Conservation (phyloP, 2,113 vertebrate species). For the Tauraco erythrolophus region DNA sequence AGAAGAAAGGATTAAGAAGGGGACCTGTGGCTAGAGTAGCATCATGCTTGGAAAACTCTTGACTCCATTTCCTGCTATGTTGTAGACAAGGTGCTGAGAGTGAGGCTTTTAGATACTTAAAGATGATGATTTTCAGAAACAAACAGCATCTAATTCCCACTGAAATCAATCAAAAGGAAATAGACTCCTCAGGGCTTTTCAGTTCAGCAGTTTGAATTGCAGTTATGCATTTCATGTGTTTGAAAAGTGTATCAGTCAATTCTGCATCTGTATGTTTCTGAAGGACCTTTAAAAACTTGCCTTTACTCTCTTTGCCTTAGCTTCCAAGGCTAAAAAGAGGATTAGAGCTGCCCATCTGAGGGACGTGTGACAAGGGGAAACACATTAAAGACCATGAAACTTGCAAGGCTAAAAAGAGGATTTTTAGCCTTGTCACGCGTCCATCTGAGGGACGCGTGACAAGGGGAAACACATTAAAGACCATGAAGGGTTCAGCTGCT, state of each 20-base stretch:
- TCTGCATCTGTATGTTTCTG: neutral
- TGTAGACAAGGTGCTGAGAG: neutral
- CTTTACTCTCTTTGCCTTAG: neutral
- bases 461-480: neutral
- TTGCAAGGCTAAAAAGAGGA: neutral
- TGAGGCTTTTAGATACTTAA: neutral
- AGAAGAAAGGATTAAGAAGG: neutral
- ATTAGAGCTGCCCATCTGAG: neutral
- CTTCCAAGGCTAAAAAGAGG: neutral
- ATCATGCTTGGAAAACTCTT: neutral
- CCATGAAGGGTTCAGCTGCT: neutral
- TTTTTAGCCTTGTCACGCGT: too few species aligned
- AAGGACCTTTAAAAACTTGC: neutral
- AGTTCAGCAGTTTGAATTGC: neutral
- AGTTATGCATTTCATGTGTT: neutral
- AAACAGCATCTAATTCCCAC: conserved; percentile 35
- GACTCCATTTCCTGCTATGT: neutral
- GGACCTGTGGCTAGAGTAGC: neutral
- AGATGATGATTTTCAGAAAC: conserved; percentile 1
- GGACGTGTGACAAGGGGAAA: neutral
- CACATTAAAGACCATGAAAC: neutral
- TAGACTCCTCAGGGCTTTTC: neutral
- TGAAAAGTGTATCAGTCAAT: neutral
- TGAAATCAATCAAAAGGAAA: conserved; percentile 40
- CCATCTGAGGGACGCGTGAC: too few species aligned